These are phyloP conservation scores for Cylindroiulus punctatus DNA, from an alignment of 2,888 invertebrate genomes.

Conservation along the genomic window DNA sequence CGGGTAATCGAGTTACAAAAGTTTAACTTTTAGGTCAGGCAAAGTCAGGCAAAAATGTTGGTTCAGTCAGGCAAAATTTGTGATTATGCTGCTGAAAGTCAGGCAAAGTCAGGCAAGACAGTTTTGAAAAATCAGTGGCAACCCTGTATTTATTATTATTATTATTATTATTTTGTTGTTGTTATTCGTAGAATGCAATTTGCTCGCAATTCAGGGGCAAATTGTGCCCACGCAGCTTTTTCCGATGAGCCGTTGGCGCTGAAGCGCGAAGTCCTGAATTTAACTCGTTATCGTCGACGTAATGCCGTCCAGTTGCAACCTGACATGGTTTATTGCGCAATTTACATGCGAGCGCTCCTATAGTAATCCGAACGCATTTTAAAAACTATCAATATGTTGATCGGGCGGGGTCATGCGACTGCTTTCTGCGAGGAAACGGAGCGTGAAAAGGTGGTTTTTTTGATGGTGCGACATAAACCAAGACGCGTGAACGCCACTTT, in stretches of 20 bases:
- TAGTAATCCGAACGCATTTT: neutral
- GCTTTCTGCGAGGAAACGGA: neutral
- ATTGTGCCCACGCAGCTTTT: neutral
- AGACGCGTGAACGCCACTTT: conserved; percentile 1
- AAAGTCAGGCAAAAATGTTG: too few relatives aligned
- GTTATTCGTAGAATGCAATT: neutral
- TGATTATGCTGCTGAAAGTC: too few relatives aligned
- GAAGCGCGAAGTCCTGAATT: neutral
- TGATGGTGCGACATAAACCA: neutral
- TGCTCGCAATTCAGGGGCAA: neutral
- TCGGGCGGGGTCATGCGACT: neutral
- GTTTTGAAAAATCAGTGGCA: too few relatives aligned
- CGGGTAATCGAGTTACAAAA: too few relatives aligned
- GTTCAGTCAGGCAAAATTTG: too few relatives aligned
- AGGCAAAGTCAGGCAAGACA: too few relatives aligned
- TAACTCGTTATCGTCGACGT: neutral
- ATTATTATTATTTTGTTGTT: too few relatives aligned
- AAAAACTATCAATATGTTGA: neutral
- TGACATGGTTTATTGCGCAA: conserved; percentile 22
- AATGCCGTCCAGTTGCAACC: conserved; percentile 30
- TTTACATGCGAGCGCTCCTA: neutral
- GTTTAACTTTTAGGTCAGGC: too few relatives aligned
- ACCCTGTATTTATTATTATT: too few relatives aligned
- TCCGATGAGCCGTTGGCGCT: neutral
- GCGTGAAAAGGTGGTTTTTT: conserved; percentile 2